phyloP scores from a whole-genome alignment of 2,797 vertebrate species.

The Cacajao melanocephalus region DNA sequence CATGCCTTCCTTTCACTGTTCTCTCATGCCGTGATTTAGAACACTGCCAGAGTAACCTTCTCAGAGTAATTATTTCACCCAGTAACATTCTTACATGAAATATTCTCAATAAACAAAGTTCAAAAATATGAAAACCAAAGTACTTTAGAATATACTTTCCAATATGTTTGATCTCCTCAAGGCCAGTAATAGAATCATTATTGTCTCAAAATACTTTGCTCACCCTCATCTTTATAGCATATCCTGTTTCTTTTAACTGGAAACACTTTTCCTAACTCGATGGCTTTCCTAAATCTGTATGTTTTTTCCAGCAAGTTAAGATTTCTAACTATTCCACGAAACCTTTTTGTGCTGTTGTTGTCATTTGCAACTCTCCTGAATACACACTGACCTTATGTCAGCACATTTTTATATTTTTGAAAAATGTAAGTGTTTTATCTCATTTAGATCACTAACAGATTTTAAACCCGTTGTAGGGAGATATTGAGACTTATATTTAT shows the following conservation, averaged over 20 bases:
- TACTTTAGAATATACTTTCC: background rate
- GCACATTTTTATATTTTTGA: background rate
- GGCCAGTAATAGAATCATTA: background rate
- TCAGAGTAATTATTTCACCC: background rate
- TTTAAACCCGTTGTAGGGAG: background rate
- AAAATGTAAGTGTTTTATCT: background rate
- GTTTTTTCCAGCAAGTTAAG: background rate
- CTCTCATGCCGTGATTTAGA: background rate
- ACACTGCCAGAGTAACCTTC: background rate
- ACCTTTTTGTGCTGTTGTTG: background rate
- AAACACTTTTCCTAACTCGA: background rate
- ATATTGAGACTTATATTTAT: background rate
- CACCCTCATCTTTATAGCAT: background rate
- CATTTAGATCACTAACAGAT: background rate
- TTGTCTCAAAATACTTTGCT: background rate
- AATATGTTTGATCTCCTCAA: background rate
- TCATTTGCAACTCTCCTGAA: background rate
- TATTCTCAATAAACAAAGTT: background rate
- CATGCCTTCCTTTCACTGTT: background rate
- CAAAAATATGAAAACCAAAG: background rate
- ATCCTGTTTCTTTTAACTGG: background rate
- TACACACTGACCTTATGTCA: background rate
- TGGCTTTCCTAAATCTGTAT: background rate
- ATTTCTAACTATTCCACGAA: background rate
- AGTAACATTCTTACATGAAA: background rate